A percentile compares a stretch with the other conserved stretches of the same genome.
These are phyloP conservation scores for Tragelaphus oryx DNA, from an alignment of 2,797 vertebrate species.

Conservation along the genomic window DNA sequence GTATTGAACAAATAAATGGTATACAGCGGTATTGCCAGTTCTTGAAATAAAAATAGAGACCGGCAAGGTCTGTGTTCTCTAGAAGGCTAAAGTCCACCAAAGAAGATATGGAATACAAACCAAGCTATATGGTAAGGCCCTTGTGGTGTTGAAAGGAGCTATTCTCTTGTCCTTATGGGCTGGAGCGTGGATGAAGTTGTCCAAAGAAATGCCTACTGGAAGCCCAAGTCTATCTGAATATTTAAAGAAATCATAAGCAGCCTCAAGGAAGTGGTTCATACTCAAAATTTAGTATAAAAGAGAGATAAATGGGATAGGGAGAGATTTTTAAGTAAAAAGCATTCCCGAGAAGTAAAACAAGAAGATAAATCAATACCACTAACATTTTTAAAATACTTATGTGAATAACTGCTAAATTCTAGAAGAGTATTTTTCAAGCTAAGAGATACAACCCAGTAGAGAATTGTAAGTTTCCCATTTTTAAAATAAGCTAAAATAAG, in stretches of 20 bases:
- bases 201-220: not conserved
- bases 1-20: constrained; percentile 20
- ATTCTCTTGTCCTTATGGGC: not conserved
- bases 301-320: not conserved
- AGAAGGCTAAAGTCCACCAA: not conserved
- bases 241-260: not conserved
- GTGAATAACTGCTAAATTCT: not conserved
- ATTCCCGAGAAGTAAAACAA: not conserved
- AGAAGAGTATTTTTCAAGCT: constrained; percentile 7
- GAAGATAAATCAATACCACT: not conserved
- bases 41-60: constrained; percentile 7
- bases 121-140: not conserved
- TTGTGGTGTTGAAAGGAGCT: not conserved
- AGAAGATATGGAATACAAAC: not conserved
- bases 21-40: not conserved
- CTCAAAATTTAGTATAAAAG: not conserved
- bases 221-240: not conserved
- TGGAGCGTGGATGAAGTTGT: not conserved
- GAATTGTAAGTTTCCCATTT: not conserved
- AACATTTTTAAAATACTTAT: not conserved
- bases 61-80: not conserved
- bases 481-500: not conserved
- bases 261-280: not conserved
- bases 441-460: not conserved
- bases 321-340: constrained; percentile 3